Conservation (phyloP, 2,113 vertebrate genomes). For the Xenopus laevis region DNA sequence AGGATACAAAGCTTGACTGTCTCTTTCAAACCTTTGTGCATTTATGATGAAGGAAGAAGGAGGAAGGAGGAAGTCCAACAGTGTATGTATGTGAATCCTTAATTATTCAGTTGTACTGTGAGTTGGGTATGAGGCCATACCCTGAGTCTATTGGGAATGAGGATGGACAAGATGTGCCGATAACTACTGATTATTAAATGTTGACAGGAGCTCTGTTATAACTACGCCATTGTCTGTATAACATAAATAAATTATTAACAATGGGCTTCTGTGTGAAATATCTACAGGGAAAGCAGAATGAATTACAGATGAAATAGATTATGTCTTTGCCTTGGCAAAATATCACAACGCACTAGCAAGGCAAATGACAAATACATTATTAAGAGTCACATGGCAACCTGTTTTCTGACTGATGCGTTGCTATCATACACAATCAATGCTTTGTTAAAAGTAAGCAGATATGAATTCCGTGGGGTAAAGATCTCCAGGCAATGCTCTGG, state of each 20-base stretch:
- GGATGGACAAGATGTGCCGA: no score
- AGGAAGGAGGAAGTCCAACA: no score
- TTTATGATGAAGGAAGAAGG: no score
- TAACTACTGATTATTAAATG: no score
- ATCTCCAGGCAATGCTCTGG: not conserved
- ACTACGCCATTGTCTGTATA: not conserved
- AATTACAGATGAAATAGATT: not conserved
- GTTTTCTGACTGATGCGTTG: not conserved
- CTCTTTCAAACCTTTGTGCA: no score
- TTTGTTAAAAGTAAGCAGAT: slow-evolving; percentile 24
- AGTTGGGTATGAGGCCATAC: no score
- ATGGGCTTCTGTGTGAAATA: not conserved
- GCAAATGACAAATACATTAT: slow-evolving; percentile 2
- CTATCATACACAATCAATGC: slow-evolving; percentile 21
- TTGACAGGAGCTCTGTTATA: no score
- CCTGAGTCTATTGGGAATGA: no score
- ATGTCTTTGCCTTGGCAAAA: not conserved
- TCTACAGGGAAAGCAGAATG: not conserved
- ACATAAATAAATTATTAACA: not conserved
- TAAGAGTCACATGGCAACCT: slow-evolving; percentile 2
- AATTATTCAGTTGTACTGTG: no score
- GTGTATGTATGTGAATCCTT: no score
- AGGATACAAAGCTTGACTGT: no score
- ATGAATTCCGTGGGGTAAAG: slow-evolving; percentile 4
- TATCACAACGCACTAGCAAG: not conserved